phyloP scores from a whole-genome alignment of 1,140 invertebrate genomes.

The Ruditapes philippinarum region DNA sequence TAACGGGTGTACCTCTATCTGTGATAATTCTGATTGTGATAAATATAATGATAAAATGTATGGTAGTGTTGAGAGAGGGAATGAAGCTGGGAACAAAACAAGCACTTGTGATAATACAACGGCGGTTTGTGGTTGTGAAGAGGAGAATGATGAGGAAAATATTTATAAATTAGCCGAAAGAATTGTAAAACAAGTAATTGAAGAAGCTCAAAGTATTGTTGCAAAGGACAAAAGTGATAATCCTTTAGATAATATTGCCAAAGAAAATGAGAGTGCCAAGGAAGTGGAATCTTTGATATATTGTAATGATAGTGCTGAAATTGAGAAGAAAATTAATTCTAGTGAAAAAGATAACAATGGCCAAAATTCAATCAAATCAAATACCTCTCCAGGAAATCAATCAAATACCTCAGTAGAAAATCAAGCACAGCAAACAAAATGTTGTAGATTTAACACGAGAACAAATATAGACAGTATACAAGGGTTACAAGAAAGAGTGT shows the following conservation, averaged over 20 bases:
- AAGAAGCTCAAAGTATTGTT: conserved; percentile 41
- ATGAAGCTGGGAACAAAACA: too few relatives aligned
- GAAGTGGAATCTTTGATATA: background rate
- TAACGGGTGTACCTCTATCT: background rate
- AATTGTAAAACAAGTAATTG: conserved; percentile 45
- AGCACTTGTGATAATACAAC: background rate
- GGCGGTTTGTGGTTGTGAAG: too few relatives aligned
- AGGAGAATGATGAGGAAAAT: background rate
- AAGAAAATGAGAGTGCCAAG: background rate
- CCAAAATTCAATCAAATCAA: background rate
- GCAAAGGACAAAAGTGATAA: background rate
- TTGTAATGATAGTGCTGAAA: background rate
- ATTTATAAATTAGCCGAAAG: conserved; percentile 7
- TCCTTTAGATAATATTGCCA: background rate
- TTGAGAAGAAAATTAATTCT: background rate
- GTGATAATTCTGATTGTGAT: background rate
- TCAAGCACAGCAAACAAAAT: background rate
- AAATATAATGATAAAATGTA: background rate
- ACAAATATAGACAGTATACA: background rate
- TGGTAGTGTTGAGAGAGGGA: background rate
- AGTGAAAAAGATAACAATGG: background rate
- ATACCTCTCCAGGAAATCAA: background rate
- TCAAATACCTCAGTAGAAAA: background rate
- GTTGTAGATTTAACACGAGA: background rate
- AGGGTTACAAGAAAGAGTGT: background rate